Evolutionary conservation across 2,888 invertebrate species (phyloP), one percentile per base, ranked within the genome.

Genomic region (Harmothoe impar): DNA sequence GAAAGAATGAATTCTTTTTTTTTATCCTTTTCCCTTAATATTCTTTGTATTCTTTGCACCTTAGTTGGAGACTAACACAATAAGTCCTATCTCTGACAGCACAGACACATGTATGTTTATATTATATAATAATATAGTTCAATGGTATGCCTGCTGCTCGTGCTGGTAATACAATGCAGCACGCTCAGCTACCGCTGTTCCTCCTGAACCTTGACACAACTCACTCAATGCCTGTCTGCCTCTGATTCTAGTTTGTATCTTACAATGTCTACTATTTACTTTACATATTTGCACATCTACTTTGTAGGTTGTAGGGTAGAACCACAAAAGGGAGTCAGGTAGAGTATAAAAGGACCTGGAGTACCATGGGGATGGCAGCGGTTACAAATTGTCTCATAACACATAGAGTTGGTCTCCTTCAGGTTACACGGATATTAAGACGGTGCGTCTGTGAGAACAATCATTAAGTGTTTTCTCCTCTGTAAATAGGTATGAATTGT

Each of bases 251-350:
- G 31, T 72, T 72, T 62, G 1, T 62, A 62, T 29, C 25, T 72
- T 72, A 72, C 72, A 72, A 5, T 29, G 31, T 23, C 72, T 72
- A 72, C 20, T 5, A 72, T 72, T 29, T 72, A 72, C 31, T n/a
- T 62, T 62, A 62, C 62, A 62, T 62, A 62, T 62, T 72, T 72
- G 29, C 72, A 72, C 31, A 25, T 62, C 72, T 72, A 72, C 72
- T 62, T 43, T 43, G 43, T 43, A 43, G 43, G 43, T 43, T 43
- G n/a, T n/a, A n/a, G n/a, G n/a, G n/a, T n/a, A 7, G 43, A 43
- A 43, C 43, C 43, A 43, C 10, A 10, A 43, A 10, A 43, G 43
- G 43, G 43, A 43, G 43, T 43, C 43, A 43, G n/a, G n/a, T n/a
- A 43, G 43, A 43, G 43, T 43, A 43, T 43, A 43, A 43, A 43